Evolutionary conservation across 1,140 invertebrate species (phyloP), one percentile per base, ranked within the genome.

Genomic region (Papilio polytes): DNA sequence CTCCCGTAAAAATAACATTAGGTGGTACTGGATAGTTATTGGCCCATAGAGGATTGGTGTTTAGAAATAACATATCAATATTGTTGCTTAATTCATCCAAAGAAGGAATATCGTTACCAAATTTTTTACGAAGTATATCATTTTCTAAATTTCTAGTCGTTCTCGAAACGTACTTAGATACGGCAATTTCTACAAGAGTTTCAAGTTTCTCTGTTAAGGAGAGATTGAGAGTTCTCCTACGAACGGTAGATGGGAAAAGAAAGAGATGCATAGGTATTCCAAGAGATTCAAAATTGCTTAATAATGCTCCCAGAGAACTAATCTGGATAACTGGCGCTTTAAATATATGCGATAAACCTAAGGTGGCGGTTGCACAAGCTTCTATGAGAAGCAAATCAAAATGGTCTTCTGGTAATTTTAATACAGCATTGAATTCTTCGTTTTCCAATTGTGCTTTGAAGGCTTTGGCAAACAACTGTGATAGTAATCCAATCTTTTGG

Each of bases 11-110:
- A 9, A 96, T 85, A 2, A 95, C 90, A 48, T 83, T 88, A 4
- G 95, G 93, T 15, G 93, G 88, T 10, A 93, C 81, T 13, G 96
- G 92, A 41, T 92, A 85, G 22, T 90, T 87, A 63, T 89, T 86
- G 46, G 91, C 85, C 82, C 95, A 89, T 1, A 92, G 82, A 6
- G 92, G 93, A 92, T 96, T 92, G 10, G 84, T 86, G 84, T 95
- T 96, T 6, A 94, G 51, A 74, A 97, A 94, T 12, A 96, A 80
- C 85, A 97, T 86, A 78, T 94, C 95, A 3, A 95, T 85, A 85
- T 95, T 95, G 53, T 88, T 85, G 48, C 90, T 87, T n/a, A 96
- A 81, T 78, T 95, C 91, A 81, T 86, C 83, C 53, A 88, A 85
- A 72, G 82, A n/a, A 59, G 93, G 91, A 20, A 91, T 78, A 78